Conservation (phyloP, 2,113 vertebrate species). For the Pimephales promelas region DNA sequence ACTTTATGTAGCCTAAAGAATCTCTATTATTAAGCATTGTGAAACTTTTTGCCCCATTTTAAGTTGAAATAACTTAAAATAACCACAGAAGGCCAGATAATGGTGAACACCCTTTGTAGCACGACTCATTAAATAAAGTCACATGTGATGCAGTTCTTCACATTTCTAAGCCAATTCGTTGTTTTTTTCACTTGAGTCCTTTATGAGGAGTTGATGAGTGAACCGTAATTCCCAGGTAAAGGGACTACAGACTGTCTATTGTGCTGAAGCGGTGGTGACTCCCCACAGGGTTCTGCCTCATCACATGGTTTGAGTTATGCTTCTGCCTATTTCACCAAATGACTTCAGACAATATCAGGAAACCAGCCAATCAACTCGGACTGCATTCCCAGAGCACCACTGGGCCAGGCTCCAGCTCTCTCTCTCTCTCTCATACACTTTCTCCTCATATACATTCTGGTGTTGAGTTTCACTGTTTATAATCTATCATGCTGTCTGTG, state of each 20-base stretch:
- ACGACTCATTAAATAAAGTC: neutral
- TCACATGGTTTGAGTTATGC: conserved; percentile 59
- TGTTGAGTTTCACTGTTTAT: conserved; percentile 71
- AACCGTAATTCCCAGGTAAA: conserved; percentile 28
- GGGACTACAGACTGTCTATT: conserved; percentile 33
- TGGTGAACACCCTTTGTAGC: neutral
- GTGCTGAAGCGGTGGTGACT: conserved; percentile 22
- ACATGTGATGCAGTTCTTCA: neutral
- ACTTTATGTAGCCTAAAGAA: neutral
- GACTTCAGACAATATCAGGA: conserved; percentile 57
- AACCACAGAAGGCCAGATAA: neutral
- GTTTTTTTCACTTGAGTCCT: neutral
- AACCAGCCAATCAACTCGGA: conserved; percentile 57
- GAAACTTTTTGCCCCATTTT: neutral
- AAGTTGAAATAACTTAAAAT: no score
- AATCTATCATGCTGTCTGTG: conserved; percentile 71
- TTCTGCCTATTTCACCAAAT: conserved; percentile 38
- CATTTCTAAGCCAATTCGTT: neutral
- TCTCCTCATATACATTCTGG: conserved; percentile 12
- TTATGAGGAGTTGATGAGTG: conserved; percentile 12
- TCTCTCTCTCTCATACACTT: neutral
- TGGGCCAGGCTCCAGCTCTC: conserved; percentile 20
- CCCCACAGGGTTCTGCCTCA: conserved; percentile 31
- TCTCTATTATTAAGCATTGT: neutral
- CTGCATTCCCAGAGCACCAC: conserved; percentile 36